These are phyloP conservation scores for Biston stratarius DNA, from an alignment of 2,888 invertebrate species.

Conservation along the genomic window DNA sequence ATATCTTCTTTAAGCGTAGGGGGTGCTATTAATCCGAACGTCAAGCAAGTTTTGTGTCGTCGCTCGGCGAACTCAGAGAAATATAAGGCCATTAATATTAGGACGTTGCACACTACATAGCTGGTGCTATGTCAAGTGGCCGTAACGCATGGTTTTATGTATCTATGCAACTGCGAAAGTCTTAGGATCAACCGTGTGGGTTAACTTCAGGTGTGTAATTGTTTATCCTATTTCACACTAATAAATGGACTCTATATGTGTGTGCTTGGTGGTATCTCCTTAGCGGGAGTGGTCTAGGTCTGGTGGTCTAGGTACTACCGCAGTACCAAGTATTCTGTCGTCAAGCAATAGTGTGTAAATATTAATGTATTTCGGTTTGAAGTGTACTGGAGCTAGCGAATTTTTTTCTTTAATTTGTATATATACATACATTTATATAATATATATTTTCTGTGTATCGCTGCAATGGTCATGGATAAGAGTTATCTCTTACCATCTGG, in stretches of 20 bases:
- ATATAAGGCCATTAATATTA: slow-evolving; percentile 81
- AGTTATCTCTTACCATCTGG: too few species aligned
- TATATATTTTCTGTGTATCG: too few species aligned
- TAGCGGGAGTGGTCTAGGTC: too few species aligned
- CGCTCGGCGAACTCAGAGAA: slow-evolving; percentile 68
- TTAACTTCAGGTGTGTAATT: background rate
- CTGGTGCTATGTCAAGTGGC: slow-evolving; percentile 68
- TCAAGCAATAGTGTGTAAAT: too few species aligned
- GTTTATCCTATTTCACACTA: background rate
- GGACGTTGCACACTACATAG: slow-evolving; percentile 76
- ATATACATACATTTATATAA: too few species aligned
- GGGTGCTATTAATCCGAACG: slow-evolving; percentile 67
- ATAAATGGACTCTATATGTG: background rate
- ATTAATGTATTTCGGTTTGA: too few species aligned
- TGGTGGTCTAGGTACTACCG: too few species aligned
- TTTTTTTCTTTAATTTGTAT: too few species aligned
- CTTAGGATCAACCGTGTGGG: slow-evolving; percentile 39
- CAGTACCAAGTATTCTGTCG: too few species aligned
- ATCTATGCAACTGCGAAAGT: slow-evolving; percentile 45
- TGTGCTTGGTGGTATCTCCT: too few species aligned
- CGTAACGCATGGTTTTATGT: slow-evolving; percentile 63
- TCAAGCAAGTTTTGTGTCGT: slow-evolving; percentile 74
- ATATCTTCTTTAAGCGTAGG: slow-evolving; percentile 59
- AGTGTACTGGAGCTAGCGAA: too few species aligned
- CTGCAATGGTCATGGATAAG: too few species aligned